Conservation (phyloP, 2,888 invertebrate genomes). For the Odontothrips loti region DNA sequence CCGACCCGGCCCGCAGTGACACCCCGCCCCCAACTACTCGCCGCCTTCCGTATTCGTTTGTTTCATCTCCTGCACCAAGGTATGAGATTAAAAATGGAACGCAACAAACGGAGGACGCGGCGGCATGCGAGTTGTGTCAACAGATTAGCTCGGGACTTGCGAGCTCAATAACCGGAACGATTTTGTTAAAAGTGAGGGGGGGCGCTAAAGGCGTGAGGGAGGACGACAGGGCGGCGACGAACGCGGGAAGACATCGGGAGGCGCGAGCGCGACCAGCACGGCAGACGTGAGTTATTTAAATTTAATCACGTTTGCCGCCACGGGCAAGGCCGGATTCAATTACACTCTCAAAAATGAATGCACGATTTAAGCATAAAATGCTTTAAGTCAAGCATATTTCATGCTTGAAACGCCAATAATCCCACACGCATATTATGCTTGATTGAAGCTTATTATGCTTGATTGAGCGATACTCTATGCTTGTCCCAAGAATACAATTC, state of each 20-base stretch:
- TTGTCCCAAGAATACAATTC: too few species aligned
- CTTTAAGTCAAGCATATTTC: too few species aligned
- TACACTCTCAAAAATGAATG: not conserved
- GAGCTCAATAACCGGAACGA: too few species aligned
- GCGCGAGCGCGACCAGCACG: not conserved
- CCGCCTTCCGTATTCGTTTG: not conserved
- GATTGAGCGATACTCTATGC: too few species aligned
- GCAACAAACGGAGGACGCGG: too few species aligned
- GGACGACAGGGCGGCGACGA: not conserved
- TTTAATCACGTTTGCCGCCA: conserved; percentile 15
- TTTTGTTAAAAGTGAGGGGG: not conserved
- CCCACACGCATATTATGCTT: too few species aligned
- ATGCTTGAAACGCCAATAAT: too few species aligned
- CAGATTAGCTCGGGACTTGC: too few species aligned
- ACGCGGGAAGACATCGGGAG: conserved; percentile 3
- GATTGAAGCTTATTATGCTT: too few species aligned
- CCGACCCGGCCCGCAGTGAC: not conserved
- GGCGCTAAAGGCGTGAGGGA: not conserved
- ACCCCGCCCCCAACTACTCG: not conserved
- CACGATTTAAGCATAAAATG: not conserved
- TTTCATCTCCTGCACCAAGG: not conserved
- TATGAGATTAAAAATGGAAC: not conserved
- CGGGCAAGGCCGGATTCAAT: not conserved
- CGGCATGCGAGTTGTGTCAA: too few species aligned
- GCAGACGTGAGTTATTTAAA: not conserved